These are phyloP conservation scores for Cecropterus lyciades DNA, from an alignment of 1,140 invertebrate species.

Conservation along the genomic window DNA sequence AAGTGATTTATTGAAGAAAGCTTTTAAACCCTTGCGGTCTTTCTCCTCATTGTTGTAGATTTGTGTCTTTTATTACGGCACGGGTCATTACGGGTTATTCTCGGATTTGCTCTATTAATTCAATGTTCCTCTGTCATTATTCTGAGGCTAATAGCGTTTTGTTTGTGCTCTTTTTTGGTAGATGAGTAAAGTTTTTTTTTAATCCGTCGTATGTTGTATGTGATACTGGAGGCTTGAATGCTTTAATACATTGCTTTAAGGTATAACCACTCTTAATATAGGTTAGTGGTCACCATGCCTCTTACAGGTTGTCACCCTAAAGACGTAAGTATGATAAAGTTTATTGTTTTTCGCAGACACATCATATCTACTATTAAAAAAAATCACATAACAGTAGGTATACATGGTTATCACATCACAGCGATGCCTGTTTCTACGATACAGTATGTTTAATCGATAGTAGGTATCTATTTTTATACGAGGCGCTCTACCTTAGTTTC, in stretches of 20 bases:
- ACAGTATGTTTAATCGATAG: too few species aligned
- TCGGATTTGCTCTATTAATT: conserved; percentile 45
- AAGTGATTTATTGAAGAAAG: conserved; percentile 66
- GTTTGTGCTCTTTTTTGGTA: conserved; percentile 27
- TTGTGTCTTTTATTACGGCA: conserved; percentile 41
- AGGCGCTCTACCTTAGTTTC: too few species aligned
- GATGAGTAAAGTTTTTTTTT: neutral
- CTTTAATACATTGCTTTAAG: neutral
- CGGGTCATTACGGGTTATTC: conserved; percentile 39
- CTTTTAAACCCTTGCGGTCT: conserved; percentile 63
- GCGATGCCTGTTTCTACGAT: too few species aligned
- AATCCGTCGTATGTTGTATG: neutral
- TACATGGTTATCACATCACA: too few species aligned
- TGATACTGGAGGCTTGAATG: neutral
- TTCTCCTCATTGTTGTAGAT: conserved; percentile 34
- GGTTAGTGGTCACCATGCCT: too few species aligned
- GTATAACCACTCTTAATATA: too few species aligned
- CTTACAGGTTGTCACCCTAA: too few species aligned
- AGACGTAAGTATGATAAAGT: too few species aligned
- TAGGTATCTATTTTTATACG: too few species aligned
- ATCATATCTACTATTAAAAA: too few species aligned
- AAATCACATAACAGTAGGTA: too few species aligned
- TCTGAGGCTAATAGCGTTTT: conserved; percentile 31
- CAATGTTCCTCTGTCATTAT: conserved; percentile 39
- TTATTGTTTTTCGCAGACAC: too few species aligned